Percentiles rank a stretch among this genome's conserved stretches.
phyloP scores from a whole-genome alignment of 2,888 invertebrate genomes.

The Malthinus seriepunctatus region DNA sequence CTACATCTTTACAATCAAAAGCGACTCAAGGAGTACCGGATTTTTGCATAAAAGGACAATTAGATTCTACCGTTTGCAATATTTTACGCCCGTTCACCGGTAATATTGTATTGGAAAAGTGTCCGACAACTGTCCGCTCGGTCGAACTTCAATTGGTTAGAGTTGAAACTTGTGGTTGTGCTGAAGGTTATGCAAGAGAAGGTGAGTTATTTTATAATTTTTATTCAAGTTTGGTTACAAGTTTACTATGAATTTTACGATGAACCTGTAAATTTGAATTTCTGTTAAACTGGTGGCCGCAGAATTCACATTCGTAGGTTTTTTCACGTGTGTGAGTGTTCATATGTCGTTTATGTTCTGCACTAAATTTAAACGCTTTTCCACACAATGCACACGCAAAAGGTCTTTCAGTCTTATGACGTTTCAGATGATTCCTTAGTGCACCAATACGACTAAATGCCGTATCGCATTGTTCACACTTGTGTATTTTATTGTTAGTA shows the following conservation, averaged over 20 bases:
- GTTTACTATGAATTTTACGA: constrained; percentile 53
- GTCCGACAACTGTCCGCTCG: constrained; percentile 84
- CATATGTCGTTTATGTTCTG: constrained; percentile 39
- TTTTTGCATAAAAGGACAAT: constrained; percentile 80
- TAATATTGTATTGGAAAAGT: constrained; percentile 77
- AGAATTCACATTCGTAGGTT: constrained; percentile 51
- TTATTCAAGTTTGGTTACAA: no score
- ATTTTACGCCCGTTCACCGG: constrained; percentile 88
- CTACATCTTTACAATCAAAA: constrained; percentile 68
- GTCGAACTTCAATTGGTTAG: constrained; percentile 93
- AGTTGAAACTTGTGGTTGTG: constrained; percentile 93
- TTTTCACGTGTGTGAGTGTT: constrained; percentile 37
- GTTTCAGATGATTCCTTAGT: constrained; percentile 34
- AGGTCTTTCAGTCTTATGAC: constrained; percentile 30
- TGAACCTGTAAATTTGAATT: constrained; percentile 59
- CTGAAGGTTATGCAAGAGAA: constrained; percentile 90
- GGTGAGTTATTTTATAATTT: constrained; percentile 58
- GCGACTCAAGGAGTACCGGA: constrained; percentile 65
- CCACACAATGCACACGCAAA: constrained; percentile 37
- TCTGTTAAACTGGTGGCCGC: constrained; percentile 60
- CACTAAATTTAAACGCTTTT: constrained; percentile 35
- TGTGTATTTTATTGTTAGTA: constrained; percentile 30
- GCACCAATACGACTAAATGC: constrained; percentile 34
- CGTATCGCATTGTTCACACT: constrained; percentile 37
- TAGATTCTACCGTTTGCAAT: constrained; percentile 82